phyloP scores from a whole-genome alignment of 2,113 vertebrate genomes.

The Gobius niger region DNA sequence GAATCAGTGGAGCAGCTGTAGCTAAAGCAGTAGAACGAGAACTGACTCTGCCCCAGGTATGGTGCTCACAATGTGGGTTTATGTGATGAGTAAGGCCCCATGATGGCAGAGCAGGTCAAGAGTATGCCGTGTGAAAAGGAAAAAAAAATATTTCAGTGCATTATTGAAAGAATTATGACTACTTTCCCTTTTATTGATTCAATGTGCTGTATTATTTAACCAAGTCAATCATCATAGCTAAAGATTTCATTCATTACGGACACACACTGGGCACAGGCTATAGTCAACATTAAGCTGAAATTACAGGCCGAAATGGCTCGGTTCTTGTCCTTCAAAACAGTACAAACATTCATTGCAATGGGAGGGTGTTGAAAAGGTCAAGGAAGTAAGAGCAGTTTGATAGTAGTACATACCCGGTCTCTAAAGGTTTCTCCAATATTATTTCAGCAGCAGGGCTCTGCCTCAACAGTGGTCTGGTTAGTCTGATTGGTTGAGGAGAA shows the following conservation, averaged over 20 bases:
- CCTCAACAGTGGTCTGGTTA: constrained; percentile 69
- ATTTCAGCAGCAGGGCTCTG: constrained; percentile 70
- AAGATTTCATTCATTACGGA: background rate
- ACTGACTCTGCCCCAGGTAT: constrained; percentile 51
- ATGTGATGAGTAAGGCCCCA: constrained; percentile 39
- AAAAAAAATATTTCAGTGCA: constrained; percentile 17
- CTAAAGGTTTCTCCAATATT: constrained; percentile 76
- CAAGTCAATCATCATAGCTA: constrained; percentile 18
- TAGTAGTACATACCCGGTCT: constrained; percentile 78
- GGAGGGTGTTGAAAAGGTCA: background rate
- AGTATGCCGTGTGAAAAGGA: constrained; percentile 19
- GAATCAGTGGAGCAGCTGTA: constrained; percentile 41
- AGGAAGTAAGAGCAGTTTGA: constrained; percentile 3
- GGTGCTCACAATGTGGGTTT: constrained; percentile 36
- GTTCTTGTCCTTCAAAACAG: too few relatives aligned
- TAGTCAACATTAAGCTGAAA: too few relatives aligned
- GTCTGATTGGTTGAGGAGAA: constrained; percentile 82
- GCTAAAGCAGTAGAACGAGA: constrained; percentile 49
- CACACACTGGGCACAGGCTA: too few relatives aligned
- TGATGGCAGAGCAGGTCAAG: constrained; percentile 26
- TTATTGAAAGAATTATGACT: constrained; percentile 22
- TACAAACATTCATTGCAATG: too few relatives aligned
- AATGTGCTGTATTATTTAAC: constrained; percentile 12
- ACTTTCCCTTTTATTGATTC: constrained; percentile 21
- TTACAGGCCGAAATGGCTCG: too few relatives aligned